Evolutionary conservation across 2,113 vertebrate species (phyloP).

Genomic region (Pachyramphus minor): DNA sequence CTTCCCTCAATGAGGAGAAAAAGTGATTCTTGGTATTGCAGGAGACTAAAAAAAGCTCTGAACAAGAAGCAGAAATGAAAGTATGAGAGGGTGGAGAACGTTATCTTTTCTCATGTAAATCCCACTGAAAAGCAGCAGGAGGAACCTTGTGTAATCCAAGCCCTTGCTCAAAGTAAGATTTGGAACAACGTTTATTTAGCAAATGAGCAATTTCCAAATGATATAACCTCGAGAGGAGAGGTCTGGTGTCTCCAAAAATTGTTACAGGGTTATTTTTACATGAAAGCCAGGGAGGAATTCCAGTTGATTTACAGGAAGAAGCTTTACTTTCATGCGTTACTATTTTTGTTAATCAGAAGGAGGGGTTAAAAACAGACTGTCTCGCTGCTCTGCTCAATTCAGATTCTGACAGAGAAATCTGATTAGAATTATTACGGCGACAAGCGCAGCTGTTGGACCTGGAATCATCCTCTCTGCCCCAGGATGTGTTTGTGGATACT

Average conservation of each 20-base stretch:
- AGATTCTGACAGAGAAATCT: not conserved
- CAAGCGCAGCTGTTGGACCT: not conserved
- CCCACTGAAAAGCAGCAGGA: not conserved
- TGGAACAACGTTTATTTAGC: not conserved
- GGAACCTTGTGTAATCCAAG: not conserved
- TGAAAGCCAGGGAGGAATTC: not conserved
- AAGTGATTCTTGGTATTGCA: not conserved
- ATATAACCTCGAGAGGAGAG: not conserved
- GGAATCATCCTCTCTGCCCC: not conserved
- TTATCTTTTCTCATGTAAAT: not conserved
- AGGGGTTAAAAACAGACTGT: not conserved
- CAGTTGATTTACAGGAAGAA: not conserved
- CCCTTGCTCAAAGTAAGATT: not conserved
- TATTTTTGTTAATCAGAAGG: not conserved
- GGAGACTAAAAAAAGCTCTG: not conserved
- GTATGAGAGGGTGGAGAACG: not conserved
- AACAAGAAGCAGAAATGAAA: slow-evolving; percentile 17
- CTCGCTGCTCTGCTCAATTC: not conserved
- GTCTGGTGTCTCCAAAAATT: not conserved
- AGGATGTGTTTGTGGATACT: not conserved
- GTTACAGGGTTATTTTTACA: not conserved
- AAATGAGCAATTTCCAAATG: not conserved
- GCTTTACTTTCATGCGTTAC: not conserved
- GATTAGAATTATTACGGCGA: not conserved
- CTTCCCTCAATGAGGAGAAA: not conserved